Evolutionary conservation across 1,140 invertebrate genomes (phyloP), one percentile per base, ranked within the genome.

Genomic region (Apis cerana): DNA sequence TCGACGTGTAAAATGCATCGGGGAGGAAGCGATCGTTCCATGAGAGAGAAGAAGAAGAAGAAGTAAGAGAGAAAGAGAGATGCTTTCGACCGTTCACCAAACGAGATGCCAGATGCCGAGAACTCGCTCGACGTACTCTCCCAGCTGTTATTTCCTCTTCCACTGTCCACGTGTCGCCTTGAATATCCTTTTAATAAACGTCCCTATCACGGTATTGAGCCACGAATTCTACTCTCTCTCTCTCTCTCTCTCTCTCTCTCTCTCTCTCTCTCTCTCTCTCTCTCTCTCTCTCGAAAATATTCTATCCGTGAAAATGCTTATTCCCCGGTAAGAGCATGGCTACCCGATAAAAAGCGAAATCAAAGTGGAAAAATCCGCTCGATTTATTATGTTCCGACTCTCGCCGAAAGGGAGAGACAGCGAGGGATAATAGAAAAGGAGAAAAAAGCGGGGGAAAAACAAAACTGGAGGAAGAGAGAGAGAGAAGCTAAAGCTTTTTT

Each of bases 1-100:
- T 48, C 65, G 58, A 77, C 65, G 82, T 59, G 83, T 78, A 64
- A 80, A 75, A 79, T 64, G 69, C 72, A 61, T 87, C 76, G 76
- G 80, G 52, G 64, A 88, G n/a, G 43, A 81, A 27, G 56, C 64
- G 75, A 74, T 83, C 52, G 68, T 27, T 85, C 59, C 75, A 59
- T 75, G 69, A 33, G 59, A 27, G 33, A 70, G 64, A 75, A 43
- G 33, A 43, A 43, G 4, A 43, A 33, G 33, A 7, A 43, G 33
- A 43, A 7, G 5, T 0, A 43, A 43, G 5, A 43, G 33, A 7
- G 33, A 77, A 59, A 33, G 59, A 27, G 33, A 70, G 64, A 79
- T 52, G 43, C 58, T 19, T 70, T 86, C 61, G 64, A 83, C 77
- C 64, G 72, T 82, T 82, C 61, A 83, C 70, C 59, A 48, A 43